These are phyloP conservation scores for Mola mola DNA, from an alignment of 2,113 vertebrate species.

Conservation along the genomic window DNA sequence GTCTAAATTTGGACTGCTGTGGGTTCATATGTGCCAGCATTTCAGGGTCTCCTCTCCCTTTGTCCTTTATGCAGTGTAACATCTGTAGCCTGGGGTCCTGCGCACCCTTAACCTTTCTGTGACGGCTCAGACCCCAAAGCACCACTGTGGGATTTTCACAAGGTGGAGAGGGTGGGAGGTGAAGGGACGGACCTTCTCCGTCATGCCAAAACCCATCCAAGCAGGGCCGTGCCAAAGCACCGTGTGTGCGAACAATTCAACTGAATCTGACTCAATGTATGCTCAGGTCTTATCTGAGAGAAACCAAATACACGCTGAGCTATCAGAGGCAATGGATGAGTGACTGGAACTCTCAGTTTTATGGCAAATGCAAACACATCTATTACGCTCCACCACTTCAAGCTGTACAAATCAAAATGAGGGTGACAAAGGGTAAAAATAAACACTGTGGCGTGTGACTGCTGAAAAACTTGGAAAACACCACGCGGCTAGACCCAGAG, in stretches of 20 bases:
- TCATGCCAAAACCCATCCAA: slow-evolving; percentile 61
- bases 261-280: slow-evolving; percentile 72
- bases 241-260: slow-evolving; percentile 71
- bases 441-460: slow-evolving; percentile 55
- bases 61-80: slow-evolving; percentile 68
- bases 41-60: slow-evolving; percentile 44
- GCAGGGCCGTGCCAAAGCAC: slow-evolving; percentile 67
- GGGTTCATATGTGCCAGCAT: slow-evolving; percentile 47
- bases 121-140: slow-evolving; percentile 58
- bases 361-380: slow-evolving; percentile 71
- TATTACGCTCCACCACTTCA: slow-evolving; percentile 66
- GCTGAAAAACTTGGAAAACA: slow-evolving; percentile 59
- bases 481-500: slow-evolving; percentile 31
- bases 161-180: slow-evolving; percentile 3
- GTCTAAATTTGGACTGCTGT: slow-evolving; percentile 45
- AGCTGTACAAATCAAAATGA: slow-evolving; percentile 77
- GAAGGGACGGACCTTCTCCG: slow-evolving; percentile 40
- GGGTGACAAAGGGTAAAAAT: slow-evolving; percentile 36
- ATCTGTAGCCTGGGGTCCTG: slow-evolving; percentile 52
- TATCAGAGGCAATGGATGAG: slow-evolving; percentile 73
- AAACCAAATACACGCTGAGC: slow-evolving; percentile 76
- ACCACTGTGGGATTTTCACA: slow-evolving; percentile 33
- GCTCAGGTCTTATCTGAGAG: slow-evolving; percentile 71
- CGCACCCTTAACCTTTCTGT: slow-evolving; percentile 73
- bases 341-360: slow-evolving; percentile 68